Evolutionary conservation across 2,797 vertebrate species (phyloP).

Genomic region (Amphiprion clarkii): DNA sequence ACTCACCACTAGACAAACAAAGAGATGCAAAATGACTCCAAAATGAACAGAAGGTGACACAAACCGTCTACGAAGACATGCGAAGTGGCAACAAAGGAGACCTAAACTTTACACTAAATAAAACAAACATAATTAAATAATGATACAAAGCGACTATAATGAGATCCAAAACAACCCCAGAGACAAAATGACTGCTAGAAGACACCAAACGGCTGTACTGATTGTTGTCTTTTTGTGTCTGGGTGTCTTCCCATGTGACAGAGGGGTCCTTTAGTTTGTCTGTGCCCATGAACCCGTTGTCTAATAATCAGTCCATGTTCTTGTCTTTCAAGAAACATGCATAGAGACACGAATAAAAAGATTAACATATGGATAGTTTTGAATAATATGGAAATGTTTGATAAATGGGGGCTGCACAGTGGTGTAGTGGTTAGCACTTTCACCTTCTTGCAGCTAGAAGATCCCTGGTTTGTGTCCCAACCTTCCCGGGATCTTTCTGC

Average conservation of each 20-base stretch:
- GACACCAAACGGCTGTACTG: no score
- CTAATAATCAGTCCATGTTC: background rate
- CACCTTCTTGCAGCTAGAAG: no score
- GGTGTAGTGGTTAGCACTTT: no score
- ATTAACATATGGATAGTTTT: no score
- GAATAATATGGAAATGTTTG: background rate
- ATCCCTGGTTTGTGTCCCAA: no score
- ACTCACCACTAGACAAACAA: no score
- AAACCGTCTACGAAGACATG: background rate
- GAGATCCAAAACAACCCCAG: background rate
- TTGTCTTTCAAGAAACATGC: no score
- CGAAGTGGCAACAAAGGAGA: background rate
- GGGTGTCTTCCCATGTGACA: background rate
- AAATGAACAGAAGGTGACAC: background rate
- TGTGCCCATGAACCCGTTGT: background rate
- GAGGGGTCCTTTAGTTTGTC: background rate
- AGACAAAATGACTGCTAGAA: no score
- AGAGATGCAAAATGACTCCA: no score
- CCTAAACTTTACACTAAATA: no score
- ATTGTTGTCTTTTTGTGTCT: no score
- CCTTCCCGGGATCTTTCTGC: no score
- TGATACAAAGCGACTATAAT: background rate
- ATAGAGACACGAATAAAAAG: background rate
- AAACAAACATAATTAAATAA: background rate
- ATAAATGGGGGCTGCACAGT: background rate